Base-by-base conservation (phyloP, 2,797 vertebrate genomes). In the Oreonectes daqikongensis region DNA sequence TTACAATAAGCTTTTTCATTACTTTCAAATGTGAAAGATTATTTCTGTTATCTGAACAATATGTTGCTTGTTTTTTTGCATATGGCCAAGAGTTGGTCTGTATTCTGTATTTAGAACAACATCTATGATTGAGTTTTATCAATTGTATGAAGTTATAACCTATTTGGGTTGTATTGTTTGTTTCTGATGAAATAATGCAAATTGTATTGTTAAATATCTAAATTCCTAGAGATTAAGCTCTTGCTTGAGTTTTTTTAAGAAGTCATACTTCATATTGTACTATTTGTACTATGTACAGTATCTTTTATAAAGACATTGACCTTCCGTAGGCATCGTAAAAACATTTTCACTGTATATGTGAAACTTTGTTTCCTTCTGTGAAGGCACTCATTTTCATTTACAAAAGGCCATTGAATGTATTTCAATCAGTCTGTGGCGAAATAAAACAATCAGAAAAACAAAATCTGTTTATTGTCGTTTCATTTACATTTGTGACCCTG, bases 391-490 rank as follows among this genome's bases (percentile, higher is more conserved):
- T 52, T n/a, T 24, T 28, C 2, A 18, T 35, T n/a, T 35, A 22
- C 18, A n/a, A 20, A 74, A 75, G 73, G 73, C 63, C 52, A 68
- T 59, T 75, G 73, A 75, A 75, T 75, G 64, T 75, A 75, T 59
- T 75, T 75, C 52, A 75, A 68, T 78, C 68, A 71, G 44, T 69
- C 75, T 77, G 44, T 65, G 69, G 75, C 66, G 66, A 52, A 69
- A 71, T 75, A 68, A 75, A 75, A 68, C 73, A 67, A 67, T 75
- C 73, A 46, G 59, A 68, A 75, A n/a, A 32, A 48, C 8, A 60
- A 12, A 35, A 35, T 35, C 8, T 2, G 8, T 35, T 35, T 9
- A 2, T 5, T 4, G 5, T 18, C 18, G 1, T 18, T 4, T 42
- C 12, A 12, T 42, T 15, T 14, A 42, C 12, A 11, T 15, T 15